A percentile compares a stretch with the other conserved stretches of the same genome.
These are phyloP conservation scores for Oophaga sylvatica DNA, from an alignment of 2,797 vertebrate genomes.

Conservation along the genomic window DNA sequence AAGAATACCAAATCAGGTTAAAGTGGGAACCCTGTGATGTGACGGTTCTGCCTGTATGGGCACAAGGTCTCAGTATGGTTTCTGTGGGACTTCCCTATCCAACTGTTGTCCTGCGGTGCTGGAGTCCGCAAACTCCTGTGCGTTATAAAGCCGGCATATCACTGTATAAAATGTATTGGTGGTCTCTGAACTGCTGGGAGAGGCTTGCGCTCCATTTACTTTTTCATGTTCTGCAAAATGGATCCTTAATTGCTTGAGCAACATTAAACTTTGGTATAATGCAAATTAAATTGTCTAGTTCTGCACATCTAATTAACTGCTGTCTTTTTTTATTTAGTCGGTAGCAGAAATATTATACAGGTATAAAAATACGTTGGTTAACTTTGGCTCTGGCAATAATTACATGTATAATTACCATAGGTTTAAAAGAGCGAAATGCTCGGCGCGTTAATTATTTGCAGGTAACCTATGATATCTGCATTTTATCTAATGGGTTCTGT, in stretches of 20 bases:
- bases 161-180: background rate
- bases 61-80: no score
- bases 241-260: conserved; percentile 28
- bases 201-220: conserved; percentile 1
- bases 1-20: no score
- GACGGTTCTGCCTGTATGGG: no score
- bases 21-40: no score
- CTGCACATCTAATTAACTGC: conserved; percentile 21
- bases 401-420: background rate
- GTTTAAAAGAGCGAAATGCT: background rate
- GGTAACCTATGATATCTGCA: conserved; percentile 5
- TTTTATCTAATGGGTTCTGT: background rate
- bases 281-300: conserved; percentile 17
- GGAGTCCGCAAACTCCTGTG: background rate
- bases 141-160: background rate
- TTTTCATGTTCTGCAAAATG: conserved; percentile 24
- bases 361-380: conserved; percentile 1
- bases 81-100: background rate
- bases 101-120: background rate
- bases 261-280: conserved; percentile 20
- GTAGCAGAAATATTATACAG: conserved; percentile 1
- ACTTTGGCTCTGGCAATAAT: conserved; percentile 8
- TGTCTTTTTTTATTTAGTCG: conserved; percentile 11
- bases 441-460: conserved; percentile 5
- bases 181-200: background rate